Percentiles rank a stretch among this genome's conserved stretches.
These are phyloP conservation scores for Riptortus pedestris DNA, from an alignment of 1,140 invertebrate genomes.

Conservation along the genomic window DNA sequence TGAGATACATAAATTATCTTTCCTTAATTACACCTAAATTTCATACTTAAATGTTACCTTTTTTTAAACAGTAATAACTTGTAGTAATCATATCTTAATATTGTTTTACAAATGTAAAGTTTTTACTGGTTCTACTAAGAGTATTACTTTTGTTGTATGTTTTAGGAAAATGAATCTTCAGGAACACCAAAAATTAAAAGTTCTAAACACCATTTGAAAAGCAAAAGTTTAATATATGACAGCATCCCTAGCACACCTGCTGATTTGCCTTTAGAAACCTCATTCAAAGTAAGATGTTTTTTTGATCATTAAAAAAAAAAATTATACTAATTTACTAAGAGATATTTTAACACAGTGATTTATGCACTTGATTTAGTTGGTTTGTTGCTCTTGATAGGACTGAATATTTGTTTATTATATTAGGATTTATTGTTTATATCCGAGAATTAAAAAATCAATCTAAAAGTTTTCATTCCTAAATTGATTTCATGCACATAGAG, in stretches of 20 bases:
- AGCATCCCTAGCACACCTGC: background rate
- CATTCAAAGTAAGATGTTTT: background rate
- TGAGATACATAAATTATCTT: background rate
- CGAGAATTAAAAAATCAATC: no score
- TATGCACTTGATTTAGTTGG: no score
- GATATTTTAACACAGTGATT: no score
- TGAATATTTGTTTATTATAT: no score
- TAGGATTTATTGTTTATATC: no score
- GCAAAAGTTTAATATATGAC: background rate
- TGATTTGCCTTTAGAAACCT: background rate
- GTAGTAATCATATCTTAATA: background rate
- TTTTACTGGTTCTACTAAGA: no score
- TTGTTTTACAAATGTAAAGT: background rate
- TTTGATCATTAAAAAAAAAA: no score
- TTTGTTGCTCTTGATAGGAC: no score
- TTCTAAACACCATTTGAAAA: background rate
- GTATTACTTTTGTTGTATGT: no score
- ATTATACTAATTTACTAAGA: no score
- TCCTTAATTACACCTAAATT: background rate
- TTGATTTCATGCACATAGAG: no score
- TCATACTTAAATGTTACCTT: background rate
- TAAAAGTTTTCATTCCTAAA: no score
- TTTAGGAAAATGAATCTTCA: conserved; percentile 5
- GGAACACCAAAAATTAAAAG: background rate
- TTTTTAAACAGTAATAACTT: background rate